Conservation (phyloP, 2,797 vertebrate species). For the Silurus aristotelis region DNA sequence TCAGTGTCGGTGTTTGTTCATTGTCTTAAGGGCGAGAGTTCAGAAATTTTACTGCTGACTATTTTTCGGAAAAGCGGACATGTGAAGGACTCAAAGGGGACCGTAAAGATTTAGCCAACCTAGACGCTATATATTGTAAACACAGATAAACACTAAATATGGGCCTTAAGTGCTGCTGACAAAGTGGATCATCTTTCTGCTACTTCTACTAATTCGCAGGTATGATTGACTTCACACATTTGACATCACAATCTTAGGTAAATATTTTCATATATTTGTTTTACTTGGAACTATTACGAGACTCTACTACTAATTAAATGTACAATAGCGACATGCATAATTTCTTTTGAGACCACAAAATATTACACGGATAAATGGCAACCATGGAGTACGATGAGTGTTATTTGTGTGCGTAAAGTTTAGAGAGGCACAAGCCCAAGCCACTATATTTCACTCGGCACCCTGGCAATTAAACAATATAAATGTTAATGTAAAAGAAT, state of each 20-base stretch:
- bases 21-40: slow-evolving; percentile 15
- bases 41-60: slow-evolving; percentile 3
- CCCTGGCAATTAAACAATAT: background rate
- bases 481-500: background rate
- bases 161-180: background rate
- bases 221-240: background rate
- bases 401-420: background rate
- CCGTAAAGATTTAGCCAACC: background rate
- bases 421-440: background rate
- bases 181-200: background rate
- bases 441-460: background rate
- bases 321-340: background rate
- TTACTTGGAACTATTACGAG: background rate
- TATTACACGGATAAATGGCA: background rate
- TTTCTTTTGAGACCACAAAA: background rate
- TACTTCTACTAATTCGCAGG: background rate
- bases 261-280: background rate
- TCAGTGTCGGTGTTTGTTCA: slow-evolving; percentile 45
- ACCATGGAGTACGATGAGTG: background rate
- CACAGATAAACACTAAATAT: background rate
- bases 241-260: background rate
- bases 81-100: no score
- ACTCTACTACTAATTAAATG: slow-evolving; percentile 1
- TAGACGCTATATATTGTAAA: background rate
- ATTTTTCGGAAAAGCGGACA: background rate